Conservation (phyloP, 2,797 vertebrate genomes). For the Enteromius unitaeniatus region DNA sequence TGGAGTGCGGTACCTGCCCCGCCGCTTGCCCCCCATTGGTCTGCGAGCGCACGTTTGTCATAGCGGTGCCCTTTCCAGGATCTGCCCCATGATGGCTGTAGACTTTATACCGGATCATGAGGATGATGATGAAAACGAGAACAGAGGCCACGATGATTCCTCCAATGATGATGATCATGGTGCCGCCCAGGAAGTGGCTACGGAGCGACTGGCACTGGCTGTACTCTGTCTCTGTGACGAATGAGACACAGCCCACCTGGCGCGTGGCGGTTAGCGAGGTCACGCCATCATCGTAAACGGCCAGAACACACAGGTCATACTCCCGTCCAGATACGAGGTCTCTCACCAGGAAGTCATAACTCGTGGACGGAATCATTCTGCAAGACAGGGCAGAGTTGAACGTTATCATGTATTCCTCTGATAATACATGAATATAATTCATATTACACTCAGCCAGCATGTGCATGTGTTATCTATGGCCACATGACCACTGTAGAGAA, state of each 20-base stretch:
- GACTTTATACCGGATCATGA: slow-evolving; percentile 95
- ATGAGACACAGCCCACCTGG: slow-evolving; percentile 88
- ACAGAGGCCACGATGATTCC: slow-evolving; percentile 94
- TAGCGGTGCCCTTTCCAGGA: slow-evolving; percentile 72
- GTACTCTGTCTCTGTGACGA: slow-evolving; percentile 84
- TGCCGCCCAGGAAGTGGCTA: slow-evolving; percentile 91
- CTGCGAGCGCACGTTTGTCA: slow-evolving; percentile 78
- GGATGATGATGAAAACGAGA: slow-evolving; percentile 93
- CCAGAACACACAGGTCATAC: slow-evolving; percentile 88
- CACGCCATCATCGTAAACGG: slow-evolving; percentile 86
- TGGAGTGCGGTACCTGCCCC: slow-evolving; percentile 71
- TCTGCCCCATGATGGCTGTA: slow-evolving; percentile 83
- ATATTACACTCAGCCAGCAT: not conserved
- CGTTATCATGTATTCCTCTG: slow-evolving; percentile 21
- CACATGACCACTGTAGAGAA: slow-evolving; percentile 15
- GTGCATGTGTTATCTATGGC: slow-evolving; percentile 24
- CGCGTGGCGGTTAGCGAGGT: slow-evolving; percentile 86
- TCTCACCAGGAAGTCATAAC: slow-evolving; percentile 88
- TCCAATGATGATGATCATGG: slow-evolving; percentile 96
- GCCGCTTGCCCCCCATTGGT: slow-evolving; percentile 71
- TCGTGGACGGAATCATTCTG: slow-evolving; percentile 90
- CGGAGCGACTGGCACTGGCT: slow-evolving; percentile 86
- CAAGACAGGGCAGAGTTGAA: slow-evolving; percentile 32
- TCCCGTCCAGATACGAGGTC: slow-evolving; percentile 85
- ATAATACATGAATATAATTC: slow-evolving; percentile 31